phyloP scores from a whole-genome alignment of 2,113 vertebrate species.

The Clarias gariepinus region DNA sequence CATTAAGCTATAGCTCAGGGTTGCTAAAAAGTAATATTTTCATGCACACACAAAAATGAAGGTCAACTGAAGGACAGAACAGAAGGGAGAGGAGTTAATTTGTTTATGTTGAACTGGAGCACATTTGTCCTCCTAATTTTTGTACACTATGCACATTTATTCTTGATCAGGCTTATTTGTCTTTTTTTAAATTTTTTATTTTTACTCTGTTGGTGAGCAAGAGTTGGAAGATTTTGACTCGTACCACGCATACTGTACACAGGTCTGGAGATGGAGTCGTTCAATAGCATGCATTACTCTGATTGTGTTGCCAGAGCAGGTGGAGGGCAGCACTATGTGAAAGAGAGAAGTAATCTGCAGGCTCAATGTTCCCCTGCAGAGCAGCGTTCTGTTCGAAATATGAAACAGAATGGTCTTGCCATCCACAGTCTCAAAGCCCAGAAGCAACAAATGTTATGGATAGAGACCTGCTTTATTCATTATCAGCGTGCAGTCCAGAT shows the following conservation, averaged over 20 bases:
- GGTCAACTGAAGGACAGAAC: not conserved
- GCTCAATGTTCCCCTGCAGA: slow-evolving; percentile 18
- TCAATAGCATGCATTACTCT: not conserved
- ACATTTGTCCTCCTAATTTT: not conserved
- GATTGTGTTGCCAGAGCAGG: slow-evolving; percentile 19
- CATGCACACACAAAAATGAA: not conserved
- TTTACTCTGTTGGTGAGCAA: slow-evolving; percentile 17
- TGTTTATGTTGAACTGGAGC: not conserved
- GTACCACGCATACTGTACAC: not conserved
- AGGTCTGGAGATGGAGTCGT: slow-evolving; percentile 8
- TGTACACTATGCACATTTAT: not conserved
- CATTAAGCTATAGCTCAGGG: not conserved
- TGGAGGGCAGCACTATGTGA: slow-evolving; percentile 19
- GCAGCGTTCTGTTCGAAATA: slow-evolving; percentile 40
- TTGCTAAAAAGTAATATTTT: not conserved
- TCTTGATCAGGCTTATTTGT: not conserved
- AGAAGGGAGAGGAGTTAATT: not conserved
- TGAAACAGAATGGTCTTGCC: not conserved
- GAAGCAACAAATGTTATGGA: not conserved
- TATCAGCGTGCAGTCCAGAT: not conserved
- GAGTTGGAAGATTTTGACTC: slow-evolving; percentile 2
- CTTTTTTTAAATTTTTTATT: not conserved
- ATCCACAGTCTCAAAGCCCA: not conserved
- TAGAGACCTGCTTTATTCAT: not conserved
- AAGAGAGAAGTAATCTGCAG: slow-evolving; percentile 17